These are phyloP conservation scores for Heliconius aoede DNA, from an alignment of 2,888 invertebrate species.

Conservation along the genomic window DNA sequence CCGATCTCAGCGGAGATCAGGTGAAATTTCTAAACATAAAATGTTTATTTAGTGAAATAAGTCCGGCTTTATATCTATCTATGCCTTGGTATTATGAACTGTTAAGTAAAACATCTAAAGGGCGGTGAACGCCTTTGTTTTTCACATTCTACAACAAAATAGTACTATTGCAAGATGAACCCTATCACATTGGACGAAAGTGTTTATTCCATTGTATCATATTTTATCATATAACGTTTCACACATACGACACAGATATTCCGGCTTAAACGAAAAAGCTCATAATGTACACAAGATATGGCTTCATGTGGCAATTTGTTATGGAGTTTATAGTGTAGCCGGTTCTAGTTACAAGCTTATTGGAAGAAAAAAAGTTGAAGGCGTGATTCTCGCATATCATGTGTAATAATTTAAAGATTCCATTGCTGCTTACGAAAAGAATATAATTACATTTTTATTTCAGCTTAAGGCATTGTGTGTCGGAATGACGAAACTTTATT, in stretches of 20 bases:
- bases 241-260: conserved; percentile 50
- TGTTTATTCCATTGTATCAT: conserved; percentile 48
- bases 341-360: conserved; percentile 76
- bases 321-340: conserved; percentile 80
- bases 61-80: conserved; percentile 70
- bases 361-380: conserved; percentile 64
- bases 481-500: too few relatives aligned
- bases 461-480: too few relatives aligned
- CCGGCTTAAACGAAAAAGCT: conserved; percentile 79
- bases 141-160: conserved; percentile 51
- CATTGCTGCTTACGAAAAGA: conserved; percentile 56
- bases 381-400: conserved; percentile 63
- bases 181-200: conserved; percentile 47
- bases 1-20: conserved; percentile 33
- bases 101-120: conserved; percentile 77
- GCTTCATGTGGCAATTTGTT: conserved; percentile 81
- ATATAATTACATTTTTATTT: conserved; percentile 34
- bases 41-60: conserved; percentile 64
- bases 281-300: conserved; percentile 82
- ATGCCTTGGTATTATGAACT: conserved; percentile 71
- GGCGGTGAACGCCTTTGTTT: conserved; percentile 61
- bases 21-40: conserved; percentile 59
- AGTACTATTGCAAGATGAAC: conserved; percentile 50
- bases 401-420: conserved; percentile 74
- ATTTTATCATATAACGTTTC: conserved; percentile 54